Conservation (phyloP, 1,140 invertebrate species). For the Nymphalis io region DNA sequence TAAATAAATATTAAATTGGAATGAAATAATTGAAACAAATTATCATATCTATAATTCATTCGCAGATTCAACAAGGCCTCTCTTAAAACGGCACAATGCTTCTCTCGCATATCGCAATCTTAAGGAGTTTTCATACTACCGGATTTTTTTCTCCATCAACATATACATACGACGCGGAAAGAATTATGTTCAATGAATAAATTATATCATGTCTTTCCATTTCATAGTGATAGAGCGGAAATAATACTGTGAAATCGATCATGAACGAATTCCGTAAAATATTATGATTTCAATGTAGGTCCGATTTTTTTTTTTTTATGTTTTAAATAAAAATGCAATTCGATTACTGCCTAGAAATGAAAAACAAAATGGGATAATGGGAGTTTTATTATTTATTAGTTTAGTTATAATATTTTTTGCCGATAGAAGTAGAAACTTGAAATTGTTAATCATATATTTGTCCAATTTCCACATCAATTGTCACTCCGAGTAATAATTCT, state of each 20-base stretch:
- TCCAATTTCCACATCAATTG: no score
- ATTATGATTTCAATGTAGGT: neutral
- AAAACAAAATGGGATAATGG: no score
- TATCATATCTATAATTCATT: neutral
- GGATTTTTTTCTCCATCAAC: conserved; percentile 7
- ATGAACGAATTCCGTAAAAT: neutral
- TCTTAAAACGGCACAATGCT: conserved; percentile 19
- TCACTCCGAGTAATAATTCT: no score
- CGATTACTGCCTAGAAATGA: no score
- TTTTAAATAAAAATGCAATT: no score
- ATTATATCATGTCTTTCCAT: conserved; percentile 21
- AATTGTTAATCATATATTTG: no score
- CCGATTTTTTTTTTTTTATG: no score
- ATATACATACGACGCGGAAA: conserved; percentile 22
- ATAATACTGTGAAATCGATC: conserved; percentile 18
- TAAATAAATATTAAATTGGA: no score
- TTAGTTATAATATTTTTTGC: no score
- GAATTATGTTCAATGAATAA: conserved; percentile 12
- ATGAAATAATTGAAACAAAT: no score
- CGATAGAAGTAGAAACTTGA: no score
- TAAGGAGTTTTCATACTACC: conserved; percentile 23
- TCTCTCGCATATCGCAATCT: neutral
- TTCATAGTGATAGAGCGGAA: conserved; percentile 26
- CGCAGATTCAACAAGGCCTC: neutral
- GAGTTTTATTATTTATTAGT: no score